These are phyloP conservation scores for Aporophyla nigra DNA, from an alignment of 2,888 invertebrate genomes.

Conservation along the genomic window DNA sequence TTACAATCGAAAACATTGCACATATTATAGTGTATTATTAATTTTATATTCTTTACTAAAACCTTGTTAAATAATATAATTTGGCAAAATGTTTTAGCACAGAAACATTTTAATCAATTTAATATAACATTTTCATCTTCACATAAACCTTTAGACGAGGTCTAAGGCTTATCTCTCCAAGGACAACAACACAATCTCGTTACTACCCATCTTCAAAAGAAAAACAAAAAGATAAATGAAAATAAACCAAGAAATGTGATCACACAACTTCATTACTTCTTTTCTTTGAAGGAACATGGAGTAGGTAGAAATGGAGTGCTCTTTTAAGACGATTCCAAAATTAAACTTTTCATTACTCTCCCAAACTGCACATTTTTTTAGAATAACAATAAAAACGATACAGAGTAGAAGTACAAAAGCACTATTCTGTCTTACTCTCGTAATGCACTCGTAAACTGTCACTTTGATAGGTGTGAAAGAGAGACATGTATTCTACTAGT, in stretches of 20 bases:
- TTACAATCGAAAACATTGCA: not conserved
- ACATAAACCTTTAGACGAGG: constrained; percentile 16
- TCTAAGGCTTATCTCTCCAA: constrained; percentile 32
- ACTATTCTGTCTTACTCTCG: not conserved
- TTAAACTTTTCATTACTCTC: too few species aligned
- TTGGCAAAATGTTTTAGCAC: constrained; percentile 1
- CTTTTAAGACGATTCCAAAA: not conserved
- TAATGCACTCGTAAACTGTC: not conserved
- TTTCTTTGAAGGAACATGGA: constrained; percentile 35
- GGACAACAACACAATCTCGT: constrained; percentile 33
- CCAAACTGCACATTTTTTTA: too few species aligned
- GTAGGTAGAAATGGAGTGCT: constrained; percentile 30
- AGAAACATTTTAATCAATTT: constrained; percentile 21
- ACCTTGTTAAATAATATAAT: not conserved
- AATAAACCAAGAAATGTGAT: constrained; percentile 51
- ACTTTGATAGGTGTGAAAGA: not conserved
- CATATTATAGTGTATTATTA: too few species aligned
- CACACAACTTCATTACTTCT: constrained; percentile 57
- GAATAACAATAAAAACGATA: constrained; percentile 67
- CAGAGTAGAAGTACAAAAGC: constrained; percentile 22
- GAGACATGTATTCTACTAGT: not conserved
- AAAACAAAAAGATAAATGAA: constrained; percentile 63
- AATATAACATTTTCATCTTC: not conserved
- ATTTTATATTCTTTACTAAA: not conserved
- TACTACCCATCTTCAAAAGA: constrained; percentile 39